Conservation (phyloP, 2,797 vertebrate genomes). For the Sternarchorhynchus goeldii region DNA sequence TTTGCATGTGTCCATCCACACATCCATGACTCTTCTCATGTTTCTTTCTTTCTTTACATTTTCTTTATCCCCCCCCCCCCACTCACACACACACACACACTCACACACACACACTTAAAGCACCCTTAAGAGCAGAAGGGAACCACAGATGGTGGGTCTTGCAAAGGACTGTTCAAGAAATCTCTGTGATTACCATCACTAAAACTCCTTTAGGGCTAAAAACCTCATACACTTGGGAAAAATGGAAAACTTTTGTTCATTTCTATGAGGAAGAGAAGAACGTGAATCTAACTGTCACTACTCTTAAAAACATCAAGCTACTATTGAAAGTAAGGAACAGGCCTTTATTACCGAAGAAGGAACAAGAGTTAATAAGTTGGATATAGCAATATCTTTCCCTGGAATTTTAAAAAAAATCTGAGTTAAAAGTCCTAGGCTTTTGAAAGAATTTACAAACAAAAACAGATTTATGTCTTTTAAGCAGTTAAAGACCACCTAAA, state of each 20-base stretch:
- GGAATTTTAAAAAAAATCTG: too few relatives aligned
- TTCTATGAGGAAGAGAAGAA: conserved; percentile 5
- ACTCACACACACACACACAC: neutral
- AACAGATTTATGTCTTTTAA: too few relatives aligned
- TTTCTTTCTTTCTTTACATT: neutral
- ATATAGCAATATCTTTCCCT: neutral
- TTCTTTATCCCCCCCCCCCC: neutral
- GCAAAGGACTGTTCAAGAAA: conserved; percentile 68
- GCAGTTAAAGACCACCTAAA: neutral
- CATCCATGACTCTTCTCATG: neutral
- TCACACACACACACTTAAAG: neutral
- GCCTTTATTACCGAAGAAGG: neutral
- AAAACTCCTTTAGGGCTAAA: conserved; percentile 61
- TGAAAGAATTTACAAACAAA: too few relatives aligned
- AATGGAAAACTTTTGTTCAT: conserved; percentile 48
- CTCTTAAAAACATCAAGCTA: neutral
- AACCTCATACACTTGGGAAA: conserved; percentile 58
- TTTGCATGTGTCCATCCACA: conserved; percentile 4
- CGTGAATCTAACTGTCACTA: neutral
- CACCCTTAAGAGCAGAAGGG: conserved; percentile 65
- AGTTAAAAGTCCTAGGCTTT: too few relatives aligned
- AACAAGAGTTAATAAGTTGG: neutral
- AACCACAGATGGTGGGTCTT: conserved; percentile 73
- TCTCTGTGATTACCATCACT: conserved; percentile 69
- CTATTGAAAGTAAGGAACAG: neutral